Percentiles rank a stretch among this genome's conserved stretches.
phyloP scores from a whole-genome alignment of 2,113 vertebrate genomes.

The Zapornia atra region DNA sequence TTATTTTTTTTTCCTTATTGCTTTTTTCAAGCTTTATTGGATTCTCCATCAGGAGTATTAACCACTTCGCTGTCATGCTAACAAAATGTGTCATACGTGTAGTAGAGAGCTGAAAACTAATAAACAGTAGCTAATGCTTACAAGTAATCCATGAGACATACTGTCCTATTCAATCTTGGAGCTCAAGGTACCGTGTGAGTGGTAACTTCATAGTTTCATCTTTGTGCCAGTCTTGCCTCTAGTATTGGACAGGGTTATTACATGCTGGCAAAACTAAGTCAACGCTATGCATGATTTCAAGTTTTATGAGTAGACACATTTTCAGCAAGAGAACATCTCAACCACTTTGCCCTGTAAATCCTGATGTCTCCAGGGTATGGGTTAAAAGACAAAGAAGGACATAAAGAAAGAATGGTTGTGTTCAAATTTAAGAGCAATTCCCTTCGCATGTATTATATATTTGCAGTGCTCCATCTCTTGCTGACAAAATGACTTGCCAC shows the following conservation, averaged over 20 bases:
- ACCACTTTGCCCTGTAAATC: not conserved
- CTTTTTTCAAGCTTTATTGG: not conserved
- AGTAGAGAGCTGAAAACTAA: not conserved
- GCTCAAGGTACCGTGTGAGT: not conserved
- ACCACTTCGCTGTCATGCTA: not conserved
- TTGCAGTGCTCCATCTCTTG: not conserved
- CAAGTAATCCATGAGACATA: not conserved
- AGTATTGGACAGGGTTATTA: not conserved
- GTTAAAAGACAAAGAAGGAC: not conserved
- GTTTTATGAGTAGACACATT: not conserved
- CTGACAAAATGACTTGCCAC: not conserved
- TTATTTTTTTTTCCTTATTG: not conserved
- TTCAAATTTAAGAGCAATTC: not conserved
- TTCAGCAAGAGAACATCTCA: not conserved
- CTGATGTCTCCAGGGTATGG: not conserved
- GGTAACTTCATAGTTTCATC: not conserved
- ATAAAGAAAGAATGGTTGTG: not conserved
- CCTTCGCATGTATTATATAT: not conserved
- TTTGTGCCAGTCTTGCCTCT: not conserved
- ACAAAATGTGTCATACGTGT: not conserved
- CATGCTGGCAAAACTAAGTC: not conserved
- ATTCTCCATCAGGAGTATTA: conserved; percentile 2
- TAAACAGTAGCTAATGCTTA: not conserved
- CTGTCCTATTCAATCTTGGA: not conserved
- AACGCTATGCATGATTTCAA: not conserved